Evolutionary conservation across 2,797 vertebrate species (phyloP), one percentile per base, ranked within the genome.

Genomic region (Pangasius krempfi): DNA sequence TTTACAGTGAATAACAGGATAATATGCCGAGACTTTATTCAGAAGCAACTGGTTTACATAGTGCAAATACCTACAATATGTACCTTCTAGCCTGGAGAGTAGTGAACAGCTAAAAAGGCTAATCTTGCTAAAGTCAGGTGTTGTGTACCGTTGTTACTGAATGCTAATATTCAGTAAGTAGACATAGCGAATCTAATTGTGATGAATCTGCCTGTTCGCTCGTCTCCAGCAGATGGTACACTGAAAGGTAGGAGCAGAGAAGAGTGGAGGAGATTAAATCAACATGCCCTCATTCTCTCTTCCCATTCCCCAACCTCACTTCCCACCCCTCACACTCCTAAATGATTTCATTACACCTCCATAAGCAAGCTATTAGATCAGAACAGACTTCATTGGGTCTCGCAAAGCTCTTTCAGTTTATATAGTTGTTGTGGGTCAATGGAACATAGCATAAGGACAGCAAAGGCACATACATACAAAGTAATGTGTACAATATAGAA

Each of bases 371-470:
- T 95, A 95, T 96, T 96, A 95, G 93, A 92, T 94, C 56, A n/a
- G 92, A 95, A 95, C 94, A 94, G 90, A 92, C 92, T 94, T 94
- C 93, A 93, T 86, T 88, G 86, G 82, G 44, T 78, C 87, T 87
- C n/a, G 54, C 93, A 93, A 94, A 94, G 95, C 94, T 96, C 95
- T 96, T 96, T 95, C 92, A 94, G 94, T 96, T 96, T 94, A 95
- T 94, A 93, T 93, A 94, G 95, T 95, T 95, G 95, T 96, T 95
- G 94, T 94, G 94, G 94, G 94, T 96, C 92, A 94, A 95, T 95
- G 95, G 93, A 93, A 93, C 93, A 93, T 92, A 94, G 95, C 92
- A 92, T 93, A 92, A 88, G 95, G 94, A 94, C 94, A 94, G 94
- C 93, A 95, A 93, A 94, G 94, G 94, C 93, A 73, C 91, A 80